These are phyloP conservation scores for Meliscaeva auricollis DNA, from an alignment of 2,888 invertebrate genomes.

Conservation along the genomic window DNA sequence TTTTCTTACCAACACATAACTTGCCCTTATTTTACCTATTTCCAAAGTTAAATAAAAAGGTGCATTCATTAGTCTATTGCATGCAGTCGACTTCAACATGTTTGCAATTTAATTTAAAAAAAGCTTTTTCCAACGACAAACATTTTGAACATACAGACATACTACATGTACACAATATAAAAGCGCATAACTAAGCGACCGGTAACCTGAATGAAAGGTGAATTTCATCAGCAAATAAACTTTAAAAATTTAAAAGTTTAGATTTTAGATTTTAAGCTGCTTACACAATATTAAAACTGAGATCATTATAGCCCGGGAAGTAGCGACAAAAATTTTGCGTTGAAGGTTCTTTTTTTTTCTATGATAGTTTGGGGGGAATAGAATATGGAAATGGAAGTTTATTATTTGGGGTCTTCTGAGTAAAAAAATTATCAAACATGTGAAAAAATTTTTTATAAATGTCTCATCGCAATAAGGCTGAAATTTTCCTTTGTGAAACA, in stretches of 20 bases:
- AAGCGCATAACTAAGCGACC: slow-evolving; percentile 8
- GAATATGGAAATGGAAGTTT: no score
- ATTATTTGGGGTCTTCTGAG: no score
- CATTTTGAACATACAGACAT: background rate
- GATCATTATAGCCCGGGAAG: no score
- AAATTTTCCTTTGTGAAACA: no score
- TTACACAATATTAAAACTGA: no score
- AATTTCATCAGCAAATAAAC: background rate
- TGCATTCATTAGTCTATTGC: slow-evolving; percentile 26
- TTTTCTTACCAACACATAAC: background rate
- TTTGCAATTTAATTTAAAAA: slow-evolving; percentile 36
- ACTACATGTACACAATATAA: background rate
- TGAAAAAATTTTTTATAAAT: no score
- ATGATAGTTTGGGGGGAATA: no score
- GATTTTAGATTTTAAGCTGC: no score
- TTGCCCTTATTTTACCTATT: background rate
- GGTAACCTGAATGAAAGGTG: slow-evolving; percentile 24
- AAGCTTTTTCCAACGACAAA: slow-evolving; percentile 18
- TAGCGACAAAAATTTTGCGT: no score
- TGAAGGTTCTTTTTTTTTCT: no score
- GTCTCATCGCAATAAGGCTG: no score
- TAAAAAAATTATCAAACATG: no score
- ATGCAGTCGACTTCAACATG: slow-evolving; percentile 10
- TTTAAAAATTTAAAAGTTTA: background rate
- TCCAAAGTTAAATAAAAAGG: background rate